phyloP scores from a whole-genome alignment of 2,797 vertebrate species.

The Monodelphis domestica region DNA sequence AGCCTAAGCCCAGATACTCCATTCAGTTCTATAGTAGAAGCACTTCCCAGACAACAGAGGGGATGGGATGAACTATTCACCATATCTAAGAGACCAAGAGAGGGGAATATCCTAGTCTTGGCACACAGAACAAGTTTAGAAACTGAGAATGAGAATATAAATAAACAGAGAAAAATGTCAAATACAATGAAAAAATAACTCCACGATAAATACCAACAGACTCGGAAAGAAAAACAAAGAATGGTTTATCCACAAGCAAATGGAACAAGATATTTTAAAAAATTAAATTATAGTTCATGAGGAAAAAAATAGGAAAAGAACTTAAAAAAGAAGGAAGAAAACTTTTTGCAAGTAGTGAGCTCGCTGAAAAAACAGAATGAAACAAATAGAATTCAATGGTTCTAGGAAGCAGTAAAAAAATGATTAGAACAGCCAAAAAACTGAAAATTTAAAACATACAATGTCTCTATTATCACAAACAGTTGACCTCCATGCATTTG shows the following conservation, averaged over 20 bases:
- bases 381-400: background rate
- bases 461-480: background rate
- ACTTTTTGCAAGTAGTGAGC: background rate
- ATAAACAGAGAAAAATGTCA: background rate
- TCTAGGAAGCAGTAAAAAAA: background rate
- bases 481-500: background rate
- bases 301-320: background rate
- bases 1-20: background rate
- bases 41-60: background rate
- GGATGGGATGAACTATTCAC: background rate
- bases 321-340: background rate
- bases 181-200: background rate
- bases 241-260: background rate
- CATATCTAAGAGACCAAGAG: background rate
- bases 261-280: background rate
- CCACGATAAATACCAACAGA: background rate
- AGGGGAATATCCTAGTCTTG: background rate
- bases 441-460: background rate
- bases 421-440: background rate
- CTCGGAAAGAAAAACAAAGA: background rate
- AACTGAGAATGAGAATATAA: background rate
- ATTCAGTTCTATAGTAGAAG: background rate
- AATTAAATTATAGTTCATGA: background rate
- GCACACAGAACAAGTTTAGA: background rate
- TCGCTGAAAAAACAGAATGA: background rate